These are phyloP conservation scores for Bos javanicus DNA, from an alignment of 2,113 vertebrate species.

Conservation along the genomic window DNA sequence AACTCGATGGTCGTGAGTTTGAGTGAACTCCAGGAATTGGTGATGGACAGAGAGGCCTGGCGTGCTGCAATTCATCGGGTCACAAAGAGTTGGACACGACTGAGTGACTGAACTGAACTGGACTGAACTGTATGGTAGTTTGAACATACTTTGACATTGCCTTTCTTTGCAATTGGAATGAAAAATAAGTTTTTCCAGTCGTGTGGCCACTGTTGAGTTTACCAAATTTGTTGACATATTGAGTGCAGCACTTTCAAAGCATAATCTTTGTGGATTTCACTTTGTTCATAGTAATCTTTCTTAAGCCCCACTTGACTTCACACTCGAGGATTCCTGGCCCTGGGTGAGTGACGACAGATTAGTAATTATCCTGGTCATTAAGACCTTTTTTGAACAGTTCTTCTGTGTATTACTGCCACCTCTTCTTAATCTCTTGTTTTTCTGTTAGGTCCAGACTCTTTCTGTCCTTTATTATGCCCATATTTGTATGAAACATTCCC, in stretches of 20 bases:
- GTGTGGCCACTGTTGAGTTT: background rate
- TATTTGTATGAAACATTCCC: background rate
- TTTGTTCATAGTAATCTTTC: background rate
- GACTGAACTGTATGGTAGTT: background rate
- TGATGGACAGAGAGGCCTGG: too few species aligned
- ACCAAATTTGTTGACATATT: background rate
- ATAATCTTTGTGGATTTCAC: background rate
- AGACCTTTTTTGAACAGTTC: background rate
- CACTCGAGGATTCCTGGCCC: background rate
- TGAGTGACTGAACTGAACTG: too few species aligned
- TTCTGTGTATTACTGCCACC: background rate
- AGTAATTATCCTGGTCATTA: background rate
- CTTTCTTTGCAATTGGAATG: background rate
- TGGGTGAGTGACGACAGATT: background rate
- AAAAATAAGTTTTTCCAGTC: background rate
- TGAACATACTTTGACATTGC: background rate
- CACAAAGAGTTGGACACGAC: accelerated
- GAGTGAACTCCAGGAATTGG: too few species aligned
- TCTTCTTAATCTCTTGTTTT: background rate
- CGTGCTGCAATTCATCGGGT: too few species aligned
- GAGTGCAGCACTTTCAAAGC: background rate
- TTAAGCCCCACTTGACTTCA: background rate
- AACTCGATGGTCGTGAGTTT: accelerated
- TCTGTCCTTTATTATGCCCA: background rate
- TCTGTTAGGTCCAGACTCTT: background rate